Conservation (phyloP, 2,797 vertebrate genomes). For the Dipus sagitta region DNA sequence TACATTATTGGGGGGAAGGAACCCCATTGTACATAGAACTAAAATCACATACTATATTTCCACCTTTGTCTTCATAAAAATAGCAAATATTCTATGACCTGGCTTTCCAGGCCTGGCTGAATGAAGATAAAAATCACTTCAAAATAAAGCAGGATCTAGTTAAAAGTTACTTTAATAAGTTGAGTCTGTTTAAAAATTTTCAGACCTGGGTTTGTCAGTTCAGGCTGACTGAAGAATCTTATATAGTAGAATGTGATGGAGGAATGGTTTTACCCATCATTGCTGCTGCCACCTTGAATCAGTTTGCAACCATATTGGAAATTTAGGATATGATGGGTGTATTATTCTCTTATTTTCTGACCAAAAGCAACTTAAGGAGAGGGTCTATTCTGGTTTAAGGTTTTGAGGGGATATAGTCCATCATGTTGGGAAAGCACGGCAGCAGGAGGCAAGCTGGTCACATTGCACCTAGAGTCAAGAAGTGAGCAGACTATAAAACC, state of each 20-base stretch:
- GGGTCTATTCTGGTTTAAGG: no score
- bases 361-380: no score
- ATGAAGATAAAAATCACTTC: constrained; percentile 65
- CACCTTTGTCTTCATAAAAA: constrained; percentile 60
- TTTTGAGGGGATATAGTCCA: no score
- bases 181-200: constrained; percentile 51
- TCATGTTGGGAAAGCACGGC: no score
- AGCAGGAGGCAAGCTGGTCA: no score
- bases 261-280: not conserved
- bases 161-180: constrained; percentile 65
- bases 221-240: not conserved
- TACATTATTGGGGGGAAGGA: not conserved
- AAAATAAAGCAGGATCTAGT: constrained; percentile 68
- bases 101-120: not conserved
- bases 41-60: not conserved
- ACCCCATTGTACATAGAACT: not conserved
- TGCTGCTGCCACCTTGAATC: no score
- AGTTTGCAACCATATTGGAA: constrained; percentile 27
- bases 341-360: no score
- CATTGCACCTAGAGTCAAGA: no score
- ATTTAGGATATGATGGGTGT: not conserved
- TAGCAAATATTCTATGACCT: not conserved
- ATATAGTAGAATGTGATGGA: not conserved
- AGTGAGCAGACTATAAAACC: no score
- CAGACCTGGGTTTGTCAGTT: not conserved